phyloP scores from a whole-genome alignment of 2,888 invertebrate genomes.

The Acanthococcus lagerstroemiae region DNA sequence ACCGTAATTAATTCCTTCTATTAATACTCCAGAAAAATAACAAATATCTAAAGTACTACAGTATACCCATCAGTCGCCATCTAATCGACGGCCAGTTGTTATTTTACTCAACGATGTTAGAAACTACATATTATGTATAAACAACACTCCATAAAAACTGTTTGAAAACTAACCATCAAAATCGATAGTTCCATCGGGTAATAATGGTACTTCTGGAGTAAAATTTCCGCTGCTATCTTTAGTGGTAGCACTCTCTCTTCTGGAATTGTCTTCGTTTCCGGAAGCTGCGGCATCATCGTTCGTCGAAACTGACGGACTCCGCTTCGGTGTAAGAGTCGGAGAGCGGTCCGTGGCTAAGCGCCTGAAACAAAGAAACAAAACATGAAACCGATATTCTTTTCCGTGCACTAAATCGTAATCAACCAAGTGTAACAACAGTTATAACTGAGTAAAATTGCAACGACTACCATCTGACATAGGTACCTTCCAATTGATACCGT shows the following conservation, averaged over 20 bases:
- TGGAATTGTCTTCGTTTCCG: constrained; percentile 30
- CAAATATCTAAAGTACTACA: too few relatives aligned
- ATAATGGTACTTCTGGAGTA: constrained; percentile 30
- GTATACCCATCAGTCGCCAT: too few relatives aligned
- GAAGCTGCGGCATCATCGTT: constrained; percentile 28
- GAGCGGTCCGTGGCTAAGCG: constrained; percentile 18
- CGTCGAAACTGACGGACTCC: constrained; percentile 20
- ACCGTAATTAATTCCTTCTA: neutral
- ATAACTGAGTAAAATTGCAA: too few relatives aligned
- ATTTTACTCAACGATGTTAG: too few relatives aligned
- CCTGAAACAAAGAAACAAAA: constrained; percentile 5
- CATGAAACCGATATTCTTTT: too few relatives aligned
- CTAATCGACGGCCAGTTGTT: too few relatives aligned
- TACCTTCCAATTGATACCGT: too few relatives aligned
- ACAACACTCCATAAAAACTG: neutral
- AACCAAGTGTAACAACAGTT: too few relatives aligned
- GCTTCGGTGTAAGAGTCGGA: constrained; percentile 16
- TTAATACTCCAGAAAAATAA: too few relatives aligned
- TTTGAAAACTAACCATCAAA: constrained; percentile 55
- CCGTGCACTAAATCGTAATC: too few relatives aligned
- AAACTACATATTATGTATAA: constrained; percentile 6
- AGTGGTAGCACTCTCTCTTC: constrained; percentile 27
- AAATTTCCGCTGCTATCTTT: neutral
- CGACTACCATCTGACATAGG: too few relatives aligned
- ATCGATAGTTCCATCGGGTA: constrained; percentile 62